Conservation (phyloP, 2,113 vertebrate species). For the Suricata suricatta region DNA sequence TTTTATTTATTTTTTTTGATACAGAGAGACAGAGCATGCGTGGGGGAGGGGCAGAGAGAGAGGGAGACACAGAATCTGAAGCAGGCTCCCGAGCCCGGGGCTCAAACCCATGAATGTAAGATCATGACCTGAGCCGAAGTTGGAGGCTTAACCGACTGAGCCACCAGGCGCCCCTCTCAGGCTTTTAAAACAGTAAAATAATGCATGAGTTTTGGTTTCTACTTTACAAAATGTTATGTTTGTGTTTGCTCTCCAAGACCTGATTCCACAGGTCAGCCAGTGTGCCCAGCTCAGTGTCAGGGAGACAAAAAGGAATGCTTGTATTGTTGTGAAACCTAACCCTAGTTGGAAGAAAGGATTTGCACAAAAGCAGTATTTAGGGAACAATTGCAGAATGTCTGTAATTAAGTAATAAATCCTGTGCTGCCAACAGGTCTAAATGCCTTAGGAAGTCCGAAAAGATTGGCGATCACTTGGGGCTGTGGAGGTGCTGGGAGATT, state of each 20-base stretch:
- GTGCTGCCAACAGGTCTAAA: background rate
- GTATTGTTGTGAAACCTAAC: background rate
- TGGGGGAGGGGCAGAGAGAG: too few species aligned
- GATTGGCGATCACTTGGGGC: background rate
- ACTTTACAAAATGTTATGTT: background rate
- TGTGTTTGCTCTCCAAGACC: background rate
- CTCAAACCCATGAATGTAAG: too few species aligned
- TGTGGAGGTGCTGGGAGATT: fast-evolving
- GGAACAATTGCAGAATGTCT: slow-evolving; percentile 32
- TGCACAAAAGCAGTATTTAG: background rate
- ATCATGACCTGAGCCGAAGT: too few species aligned
- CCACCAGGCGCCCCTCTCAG: background rate
- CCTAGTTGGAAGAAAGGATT: background rate
- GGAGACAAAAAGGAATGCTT: background rate
- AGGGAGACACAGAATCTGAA: too few species aligned
- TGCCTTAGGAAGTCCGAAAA: background rate
- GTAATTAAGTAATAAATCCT: slow-evolving; percentile 46
- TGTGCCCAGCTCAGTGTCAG: background rate
- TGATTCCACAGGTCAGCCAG: background rate
- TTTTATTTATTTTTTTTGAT: too few species aligned
- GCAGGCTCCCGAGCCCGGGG: too few species aligned
- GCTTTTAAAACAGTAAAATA: background rate
- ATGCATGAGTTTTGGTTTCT: background rate
- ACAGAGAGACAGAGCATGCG: too few species aligned
- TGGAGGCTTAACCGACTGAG: too few species aligned